Evolutionary conservation across 2,113 vertebrate genomes (phyloP), one percentile per base, ranked within the genome.

Genomic region (Lepidothrix coronata): DNA sequence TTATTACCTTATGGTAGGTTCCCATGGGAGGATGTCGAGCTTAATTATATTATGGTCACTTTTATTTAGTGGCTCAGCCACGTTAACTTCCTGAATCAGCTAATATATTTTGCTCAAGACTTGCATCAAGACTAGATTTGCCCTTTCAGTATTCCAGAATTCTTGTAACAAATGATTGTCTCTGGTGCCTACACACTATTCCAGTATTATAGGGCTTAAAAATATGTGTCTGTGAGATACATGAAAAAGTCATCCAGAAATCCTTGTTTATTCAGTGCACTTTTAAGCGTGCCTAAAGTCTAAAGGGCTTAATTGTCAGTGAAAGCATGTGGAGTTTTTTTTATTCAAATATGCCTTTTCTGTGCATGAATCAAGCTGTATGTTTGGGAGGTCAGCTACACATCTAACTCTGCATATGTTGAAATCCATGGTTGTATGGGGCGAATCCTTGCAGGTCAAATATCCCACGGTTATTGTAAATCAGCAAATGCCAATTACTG

Each of bases 21-120:
- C 94, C 95, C 96, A 91, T 9, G 96, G 96, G 97, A 98, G 96
- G 95, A 97, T 95, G 92, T 96, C 75, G 93, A 97, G 93, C 78
- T 97, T 98, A 98, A 97, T 98, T 97, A 97, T 95, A 97, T 97
- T 97, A 97, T 72, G 88, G 93, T 92, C 79, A 58, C 97, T 97
- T 97, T 97, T 97, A 97, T 97, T 98, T 97, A 95, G 97, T 95
- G 95, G 97, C 93, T 96, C 71, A 91, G 96, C 96, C 97, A 97
- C 7, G 30, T 91, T 97, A 90, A 97, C 96, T 98, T 97, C 97
- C 97, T 97, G 94, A 96, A 97, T 94, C 93, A 77, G 96, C 81
- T 92, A 93, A 82, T 94, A 57, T 41, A 70, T 92, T 96, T 96
- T 75, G 92, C 78, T 89, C 76, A 85, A 81, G 93, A 94, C 59